Evolutionary conservation across 1,140 invertebrate genomes (phyloP), one percentile per base, ranked within the genome.

Genomic region (Coptotermes formosanus): DNA sequence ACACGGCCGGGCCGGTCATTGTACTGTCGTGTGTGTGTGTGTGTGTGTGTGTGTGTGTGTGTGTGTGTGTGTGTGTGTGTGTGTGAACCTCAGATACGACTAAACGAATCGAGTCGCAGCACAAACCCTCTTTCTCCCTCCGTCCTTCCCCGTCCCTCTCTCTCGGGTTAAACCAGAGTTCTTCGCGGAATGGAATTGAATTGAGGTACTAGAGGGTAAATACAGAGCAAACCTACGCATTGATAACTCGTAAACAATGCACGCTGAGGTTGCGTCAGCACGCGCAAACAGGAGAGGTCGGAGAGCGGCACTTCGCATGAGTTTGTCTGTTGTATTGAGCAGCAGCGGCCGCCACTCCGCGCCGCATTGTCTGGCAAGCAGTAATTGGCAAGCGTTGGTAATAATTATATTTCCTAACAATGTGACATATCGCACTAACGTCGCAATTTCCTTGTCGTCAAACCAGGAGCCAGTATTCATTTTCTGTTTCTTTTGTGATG

Each of bases 161-260:
- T 64, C 16, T 64, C 59, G 25, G 21, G 25, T 21, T 23, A 64
- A 64, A 19, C 21, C 21, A 64, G 59, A 64, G 59, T 64, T 64
- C 59, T 64, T 64, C 59, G 59, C 59, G 59, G 59, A 64, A 23
- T 23, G 21, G 59, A 64, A 64, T 64, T 64, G 59, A 64, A 64
- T 64, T 64, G 59, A 64, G 59, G 59, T 64, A 64, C 59, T n/a
- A 64, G 59, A 64, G 59, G 59, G 59, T 64, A 64, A 64, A 64
- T 64, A 64, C 59, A 64, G 21, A 64, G 59, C 59, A 64, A 64
- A 19, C 38, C 59, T 64, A 64, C 19, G 59, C 59, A 64, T 64
- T 64, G 59, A 64, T 64, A 64, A 64, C 59, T 64, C 59, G 59
- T n/a, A 64, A n/a, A 64, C 59, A 64, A 64, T 64, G 59, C 19